A percentile compares a stretch with the other conserved stretches of the same genome.
Evolutionary conservation across 2,113 vertebrate species (phyloP).

Genomic region (Cottus gobio): DNA sequence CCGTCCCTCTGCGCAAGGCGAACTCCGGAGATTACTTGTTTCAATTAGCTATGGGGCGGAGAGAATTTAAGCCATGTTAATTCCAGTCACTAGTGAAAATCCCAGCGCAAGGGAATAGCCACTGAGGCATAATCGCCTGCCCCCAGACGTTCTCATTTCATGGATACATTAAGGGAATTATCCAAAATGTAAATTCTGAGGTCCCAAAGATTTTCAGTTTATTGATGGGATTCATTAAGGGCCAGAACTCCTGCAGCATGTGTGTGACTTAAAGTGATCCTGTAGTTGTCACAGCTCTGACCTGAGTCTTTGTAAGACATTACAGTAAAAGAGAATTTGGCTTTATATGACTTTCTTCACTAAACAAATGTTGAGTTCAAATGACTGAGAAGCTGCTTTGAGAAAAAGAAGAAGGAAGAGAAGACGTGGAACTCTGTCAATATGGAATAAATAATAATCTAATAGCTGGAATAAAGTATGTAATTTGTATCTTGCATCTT

Average conservation of each 20-base stretch:
- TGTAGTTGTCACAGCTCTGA: neutral
- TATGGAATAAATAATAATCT: constrained; percentile 28
- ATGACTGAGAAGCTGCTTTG: neutral
- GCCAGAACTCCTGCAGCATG: constrained; percentile 15
- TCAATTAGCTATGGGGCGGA: constrained; percentile 78
- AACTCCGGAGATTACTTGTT: constrained; percentile 78
- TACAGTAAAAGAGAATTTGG: neutral
- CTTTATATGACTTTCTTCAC: neutral
- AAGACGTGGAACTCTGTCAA: constrained; percentile 2
- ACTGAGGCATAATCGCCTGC: constrained; percentile 72
- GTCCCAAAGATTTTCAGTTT: constrained; percentile 46
- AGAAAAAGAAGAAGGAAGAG: neutral
- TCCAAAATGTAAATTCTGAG: constrained; percentile 57
- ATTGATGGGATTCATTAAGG: constrained; percentile 45
- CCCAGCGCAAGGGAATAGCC: constrained; percentile 60
- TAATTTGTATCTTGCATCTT: constrained; percentile 44
- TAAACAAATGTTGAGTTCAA: constrained; percentile 4
- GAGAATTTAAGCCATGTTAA: constrained; percentile 79
- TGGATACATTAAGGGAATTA: constrained; percentile 66
- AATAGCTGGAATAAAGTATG: constrained; percentile 26
- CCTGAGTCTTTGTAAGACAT: constrained; percentile 1
- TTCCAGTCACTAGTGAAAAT: constrained; percentile 75
- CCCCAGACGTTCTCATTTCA: constrained; percentile 76
- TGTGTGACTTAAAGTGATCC: constrained; percentile 5
- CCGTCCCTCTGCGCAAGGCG: constrained; percentile 40